A percentile compares a stretch with the other conserved stretches of the same genome.
phyloP scores from a whole-genome alignment of 1,140 invertebrate species.

The Wasmannia auropunctata region DNA sequence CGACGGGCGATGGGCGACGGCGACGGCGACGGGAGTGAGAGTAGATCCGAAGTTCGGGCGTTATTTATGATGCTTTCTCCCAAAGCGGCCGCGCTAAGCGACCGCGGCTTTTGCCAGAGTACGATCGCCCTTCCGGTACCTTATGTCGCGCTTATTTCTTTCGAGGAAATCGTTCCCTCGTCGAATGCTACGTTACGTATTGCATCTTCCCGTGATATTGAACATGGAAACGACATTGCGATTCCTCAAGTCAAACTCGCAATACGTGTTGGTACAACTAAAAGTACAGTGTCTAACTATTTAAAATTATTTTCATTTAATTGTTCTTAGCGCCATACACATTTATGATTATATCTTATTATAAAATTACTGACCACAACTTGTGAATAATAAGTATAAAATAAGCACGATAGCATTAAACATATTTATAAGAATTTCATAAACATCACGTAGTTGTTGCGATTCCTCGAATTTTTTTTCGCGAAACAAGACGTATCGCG shows the following conservation, averaged over 20 bases:
- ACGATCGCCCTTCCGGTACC: slow-evolving; percentile 67
- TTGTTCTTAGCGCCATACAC: not conserved
- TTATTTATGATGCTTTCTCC: slow-evolving; percentile 82
- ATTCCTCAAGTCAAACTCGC: not conserved
- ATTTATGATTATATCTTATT: not conserved
- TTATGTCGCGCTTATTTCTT: slow-evolving; percentile 58
- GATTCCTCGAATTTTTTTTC: not conserved
- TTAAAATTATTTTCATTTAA: not conserved
- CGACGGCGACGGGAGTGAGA: slow-evolving; percentile 34
- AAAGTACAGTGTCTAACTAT: not conserved
- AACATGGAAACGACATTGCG: not conserved
- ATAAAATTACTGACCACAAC: not conserved
- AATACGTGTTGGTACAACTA: not conserved
- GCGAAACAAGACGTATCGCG: not conserved
- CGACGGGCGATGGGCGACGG: no score
- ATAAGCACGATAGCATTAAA: not conserved
- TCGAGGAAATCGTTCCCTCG: slow-evolving; percentile 49
- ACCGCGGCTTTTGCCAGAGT: slow-evolving; percentile 72
- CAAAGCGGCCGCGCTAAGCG: slow-evolving; percentile 61
- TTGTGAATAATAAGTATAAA: not conserved
- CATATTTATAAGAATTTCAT: not conserved
- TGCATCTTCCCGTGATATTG: not conserved
- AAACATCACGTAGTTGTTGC: not conserved
- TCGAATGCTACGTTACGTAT: slow-evolving; percentile 41
- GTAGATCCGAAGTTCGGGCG: slow-evolving; percentile 77